A percentile compares a stretch with the other conserved stretches of the same genome.
These are phyloP conservation scores for Irena cyanogastra DNA, from an alignment of 2,113 vertebrate genomes.

Conservation along the genomic window DNA sequence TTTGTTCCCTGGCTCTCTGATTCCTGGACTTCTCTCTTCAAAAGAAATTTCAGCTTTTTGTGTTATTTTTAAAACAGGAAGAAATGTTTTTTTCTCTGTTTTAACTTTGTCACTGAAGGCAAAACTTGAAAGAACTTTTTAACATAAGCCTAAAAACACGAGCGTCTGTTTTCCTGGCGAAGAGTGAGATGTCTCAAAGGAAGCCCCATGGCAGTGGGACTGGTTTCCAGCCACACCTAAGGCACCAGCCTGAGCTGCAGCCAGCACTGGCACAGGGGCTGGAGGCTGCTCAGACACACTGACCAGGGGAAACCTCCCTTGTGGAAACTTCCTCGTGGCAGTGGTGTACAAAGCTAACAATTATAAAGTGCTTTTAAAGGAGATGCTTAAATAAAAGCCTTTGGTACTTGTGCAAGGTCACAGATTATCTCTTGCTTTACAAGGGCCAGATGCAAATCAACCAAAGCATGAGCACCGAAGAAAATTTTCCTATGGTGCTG, in stretches of 20 bases:
- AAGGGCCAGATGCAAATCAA: background rate
- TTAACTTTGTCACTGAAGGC: conserved; percentile 30
- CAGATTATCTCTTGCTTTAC: background rate
- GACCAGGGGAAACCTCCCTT: background rate
- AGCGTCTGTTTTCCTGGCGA: conserved; percentile 28
- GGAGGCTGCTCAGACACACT: background rate
- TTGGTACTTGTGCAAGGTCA: background rate
- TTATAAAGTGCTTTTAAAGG: background rate
- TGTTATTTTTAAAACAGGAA: conserved; percentile 63
- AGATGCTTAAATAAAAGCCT: background rate
- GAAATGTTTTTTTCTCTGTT: background rate
- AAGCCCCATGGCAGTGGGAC: background rate
- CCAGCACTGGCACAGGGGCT: background rate
- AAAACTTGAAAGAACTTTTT: conserved; percentile 48
- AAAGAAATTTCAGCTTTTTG: conserved; percentile 48
- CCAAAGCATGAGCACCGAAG: background rate
- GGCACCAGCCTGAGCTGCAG: background rate
- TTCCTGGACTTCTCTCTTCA: conserved; percentile 38
- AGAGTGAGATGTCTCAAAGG: background rate
- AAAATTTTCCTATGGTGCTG: background rate
- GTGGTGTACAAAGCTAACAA: background rate
- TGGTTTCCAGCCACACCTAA: background rate
- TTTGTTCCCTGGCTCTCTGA: conserved; percentile 43
- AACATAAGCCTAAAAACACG: background rate
- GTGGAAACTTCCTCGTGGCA: background rate